Base-by-base conservation (phyloP, 2,113 vertebrate genomes). In the Xiphophorus hellerii region DNA sequence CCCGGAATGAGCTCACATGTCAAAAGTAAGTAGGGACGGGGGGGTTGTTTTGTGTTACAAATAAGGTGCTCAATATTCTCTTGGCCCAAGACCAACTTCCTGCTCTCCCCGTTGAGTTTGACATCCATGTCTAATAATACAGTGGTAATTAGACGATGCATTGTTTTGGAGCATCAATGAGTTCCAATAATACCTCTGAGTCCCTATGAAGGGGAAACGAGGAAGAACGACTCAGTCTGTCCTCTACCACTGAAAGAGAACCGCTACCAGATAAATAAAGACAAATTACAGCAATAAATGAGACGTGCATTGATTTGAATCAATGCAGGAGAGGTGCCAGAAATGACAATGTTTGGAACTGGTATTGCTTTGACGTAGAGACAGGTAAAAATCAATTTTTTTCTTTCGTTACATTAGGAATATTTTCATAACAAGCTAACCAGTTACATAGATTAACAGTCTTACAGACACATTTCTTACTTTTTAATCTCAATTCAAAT, bases 71-170 rank as follows among this genome's bases (percentile, higher is more conserved):
- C 71, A 78, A 84, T 85, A 87, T 87, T 87, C 73, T 82, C 42
- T 66, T 86, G 87, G 87, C 77, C 63, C 29, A 0, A 33, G 48
- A 83, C 82, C 82, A 91, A 88, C 69, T 63, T 58, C 27, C 31
- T 79, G 33, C 58, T 74, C 73, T 82, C 82, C 73, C 84, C 1
- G 3, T 42, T 80, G 78, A 82, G 62, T 73, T 66, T 77, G 77
- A 86, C 77, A 77, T 84, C 81, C 79, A 71, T 80, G 87, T 80
- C 29, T 82, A 88, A 87, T 86, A 85, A 82, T 64, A 80, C 29
- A 3, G 35, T 60, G 73, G 71, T 87, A 87, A 89, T 88, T 85
- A 88, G 80, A 81, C 76, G 22, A 65, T 67, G 82, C 62, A 75
- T 85, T 80, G 88, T 88, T 86, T 72, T 63, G 78, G 68, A 61